A percentile compares a stretch with the other conserved stretches of the same genome.
phyloP scores from a whole-genome alignment of 1,140 invertebrate genomes.

The Drosophila burlai region DNA sequence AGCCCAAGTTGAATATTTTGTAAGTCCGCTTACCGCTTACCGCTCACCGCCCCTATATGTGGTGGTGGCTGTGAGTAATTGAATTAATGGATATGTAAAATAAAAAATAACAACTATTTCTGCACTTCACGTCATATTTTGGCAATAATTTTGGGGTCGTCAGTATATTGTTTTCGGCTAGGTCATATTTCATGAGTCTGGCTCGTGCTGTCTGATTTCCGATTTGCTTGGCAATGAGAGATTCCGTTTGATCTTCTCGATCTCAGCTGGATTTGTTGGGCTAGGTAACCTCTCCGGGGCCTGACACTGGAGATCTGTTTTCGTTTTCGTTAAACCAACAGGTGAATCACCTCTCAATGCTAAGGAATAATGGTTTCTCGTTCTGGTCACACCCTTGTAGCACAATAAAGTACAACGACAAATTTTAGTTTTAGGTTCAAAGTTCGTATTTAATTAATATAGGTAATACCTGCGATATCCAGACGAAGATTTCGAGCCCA shows the following conservation, averaged over 20 bases:
- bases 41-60: conserved; percentile 18
- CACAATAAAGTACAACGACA: background rate
- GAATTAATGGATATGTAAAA: conserved; percentile 71
- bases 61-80: conserved; percentile 54
- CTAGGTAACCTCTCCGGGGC: conserved; percentile 28
- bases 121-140: conserved; percentile 70
- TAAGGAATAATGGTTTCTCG: conserved; percentile 61
- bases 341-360: conserved; percentile 76
- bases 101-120: conserved; percentile 32
- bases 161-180: conserved; percentile 50
- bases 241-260: conserved; percentile 72
- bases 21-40: conserved; percentile 42
- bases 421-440: conserved; percentile 15
- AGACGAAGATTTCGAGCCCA: conserved; percentile 13
- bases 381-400: conserved; percentile 70
- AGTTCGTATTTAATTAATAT: conserved; percentile 17
- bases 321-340: conserved; percentile 31
- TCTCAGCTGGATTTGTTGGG: conserved; percentile 47
- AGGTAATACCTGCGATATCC: background rate
- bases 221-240: conserved; percentile 74
- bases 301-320: conserved; percentile 53
- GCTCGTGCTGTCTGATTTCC: conserved; percentile 67
- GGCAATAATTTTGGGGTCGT: conserved; percentile 56
- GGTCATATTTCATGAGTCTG: conserved; percentile 61
- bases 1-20: conserved; percentile 41